These are phyloP conservation scores for Hylaeus anthracinus DNA, from an alignment of 1,140 invertebrate species.

Conservation along the genomic window DNA sequence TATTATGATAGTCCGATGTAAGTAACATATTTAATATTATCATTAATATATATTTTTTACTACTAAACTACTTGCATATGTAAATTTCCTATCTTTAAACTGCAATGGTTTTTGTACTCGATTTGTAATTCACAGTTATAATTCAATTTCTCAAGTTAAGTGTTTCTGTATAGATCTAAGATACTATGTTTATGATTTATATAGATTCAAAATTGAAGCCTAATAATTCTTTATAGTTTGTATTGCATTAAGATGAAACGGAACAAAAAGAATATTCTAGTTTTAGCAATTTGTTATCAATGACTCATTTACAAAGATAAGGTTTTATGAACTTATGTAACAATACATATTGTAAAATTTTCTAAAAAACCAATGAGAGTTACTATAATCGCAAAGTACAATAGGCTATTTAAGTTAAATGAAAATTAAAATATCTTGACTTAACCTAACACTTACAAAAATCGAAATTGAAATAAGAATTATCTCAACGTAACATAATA, in stretches of 20 bases:
- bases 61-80: too few relatives aligned
- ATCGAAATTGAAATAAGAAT: neutral
- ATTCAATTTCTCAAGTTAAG: neutral
- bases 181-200: too few relatives aligned
- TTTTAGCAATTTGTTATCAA: neutral
- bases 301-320: neutral
- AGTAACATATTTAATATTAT: too few relatives aligned
- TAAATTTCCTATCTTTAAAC: too few relatives aligned
- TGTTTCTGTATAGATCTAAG: neutral
- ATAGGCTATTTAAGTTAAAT: neutral
- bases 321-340: conserved; percentile 15
- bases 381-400: neutral
- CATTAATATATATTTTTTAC: too few relatives aligned
- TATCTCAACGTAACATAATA: neutral
- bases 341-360: neutral
- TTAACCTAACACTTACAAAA: neutral
- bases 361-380: neutral
- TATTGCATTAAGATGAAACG: too few relatives aligned
- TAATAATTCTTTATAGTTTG: too few relatives aligned
- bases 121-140: too few relatives aligned
- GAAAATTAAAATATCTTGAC: neutral
- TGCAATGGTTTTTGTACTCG: too few relatives aligned
- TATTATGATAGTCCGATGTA: too few relatives aligned
- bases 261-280: neutral
- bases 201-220: too few relatives aligned